phyloP scores from a whole-genome alignment of 1,140 invertebrate genomes.

The Ostrea edulis region DNA sequence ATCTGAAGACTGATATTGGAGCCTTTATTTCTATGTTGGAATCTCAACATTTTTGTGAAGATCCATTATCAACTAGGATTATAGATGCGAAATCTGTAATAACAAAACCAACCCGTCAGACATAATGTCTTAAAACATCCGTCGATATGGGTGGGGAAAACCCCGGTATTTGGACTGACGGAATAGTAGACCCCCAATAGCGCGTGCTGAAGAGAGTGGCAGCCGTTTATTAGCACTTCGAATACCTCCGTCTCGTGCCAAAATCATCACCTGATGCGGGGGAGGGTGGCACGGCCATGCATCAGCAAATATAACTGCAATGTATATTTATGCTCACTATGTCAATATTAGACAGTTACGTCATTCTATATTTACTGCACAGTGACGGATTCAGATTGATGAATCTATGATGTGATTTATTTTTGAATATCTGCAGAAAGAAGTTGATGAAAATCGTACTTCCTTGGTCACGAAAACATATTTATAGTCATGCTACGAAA shows the following conservation, averaged over 20 bases:
- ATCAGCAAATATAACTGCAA: not conserved
- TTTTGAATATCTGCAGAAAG: no score
- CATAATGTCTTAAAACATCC: not conserved
- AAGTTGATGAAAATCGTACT: no score
- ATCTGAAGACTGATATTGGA: not conserved
- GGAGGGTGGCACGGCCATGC: not conserved
- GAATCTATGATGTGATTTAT: not conserved
- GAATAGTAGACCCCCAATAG: not conserved
- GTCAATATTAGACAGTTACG: not conserved
- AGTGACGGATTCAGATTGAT: not conserved
- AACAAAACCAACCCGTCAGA: not conserved
- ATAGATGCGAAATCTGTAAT: not conserved
- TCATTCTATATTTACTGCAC: not conserved
- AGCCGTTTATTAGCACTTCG: conserved; percentile 17
- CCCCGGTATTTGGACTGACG: not conserved
- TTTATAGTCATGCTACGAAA: no score
- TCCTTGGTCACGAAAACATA: no score
- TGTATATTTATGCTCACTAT: not conserved
- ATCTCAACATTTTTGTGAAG: not conserved
- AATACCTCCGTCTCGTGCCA: not conserved
- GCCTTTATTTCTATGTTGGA: not conserved
- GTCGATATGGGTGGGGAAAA: not conserved
- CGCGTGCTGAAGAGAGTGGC: conserved; percentile 6
- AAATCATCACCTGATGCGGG: conserved; percentile 35
- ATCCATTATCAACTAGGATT: not conserved